Conservation (phyloP, 2,797 vertebrate species). For the Gallinago solitaria region DNA sequence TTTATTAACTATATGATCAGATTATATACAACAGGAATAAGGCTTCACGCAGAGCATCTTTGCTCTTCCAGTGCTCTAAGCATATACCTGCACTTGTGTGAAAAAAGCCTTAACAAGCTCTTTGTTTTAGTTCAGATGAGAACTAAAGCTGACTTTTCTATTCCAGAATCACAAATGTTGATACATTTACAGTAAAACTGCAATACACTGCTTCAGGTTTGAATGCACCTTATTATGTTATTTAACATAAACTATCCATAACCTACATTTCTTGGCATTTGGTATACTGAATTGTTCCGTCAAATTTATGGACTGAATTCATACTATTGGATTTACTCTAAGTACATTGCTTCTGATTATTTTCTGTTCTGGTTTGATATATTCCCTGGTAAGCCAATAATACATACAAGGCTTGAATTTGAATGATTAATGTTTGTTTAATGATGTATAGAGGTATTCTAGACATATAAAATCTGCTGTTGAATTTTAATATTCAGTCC, state of each 20-base stretch:
- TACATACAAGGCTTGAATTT: neutral
- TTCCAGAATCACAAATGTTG: neutral
- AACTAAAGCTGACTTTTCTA: neutral
- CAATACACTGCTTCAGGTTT: neutral
- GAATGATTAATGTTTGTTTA: slow-evolving; percentile 50
- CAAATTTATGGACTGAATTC: neutral
- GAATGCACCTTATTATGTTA: neutral
- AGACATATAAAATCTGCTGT: slow-evolving; percentile 21
- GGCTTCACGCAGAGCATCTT: neutral
- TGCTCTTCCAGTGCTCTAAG: neutral
- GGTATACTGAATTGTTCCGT: neutral
- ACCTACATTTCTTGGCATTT: neutral
- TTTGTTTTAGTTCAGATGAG: neutral
- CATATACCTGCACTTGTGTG: neutral
- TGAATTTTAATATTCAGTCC: slow-evolving; percentile 22
- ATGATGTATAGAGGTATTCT: slow-evolving; percentile 18
- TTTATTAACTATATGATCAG: neutral
- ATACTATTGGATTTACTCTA: neutral
- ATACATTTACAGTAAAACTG: neutral
- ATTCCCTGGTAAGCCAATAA: neutral
- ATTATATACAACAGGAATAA: neutral
- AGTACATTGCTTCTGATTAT: slow-evolving; percentile 11
- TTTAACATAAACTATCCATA: neutral
- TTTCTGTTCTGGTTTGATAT: slow-evolving; percentile 1
- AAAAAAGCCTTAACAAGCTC: neutral